Evolutionary conservation across 1,140 invertebrate species (phyloP), one percentile per base, ranked within the genome.

Genomic region (Gonioctena quinquepunctata): DNA sequence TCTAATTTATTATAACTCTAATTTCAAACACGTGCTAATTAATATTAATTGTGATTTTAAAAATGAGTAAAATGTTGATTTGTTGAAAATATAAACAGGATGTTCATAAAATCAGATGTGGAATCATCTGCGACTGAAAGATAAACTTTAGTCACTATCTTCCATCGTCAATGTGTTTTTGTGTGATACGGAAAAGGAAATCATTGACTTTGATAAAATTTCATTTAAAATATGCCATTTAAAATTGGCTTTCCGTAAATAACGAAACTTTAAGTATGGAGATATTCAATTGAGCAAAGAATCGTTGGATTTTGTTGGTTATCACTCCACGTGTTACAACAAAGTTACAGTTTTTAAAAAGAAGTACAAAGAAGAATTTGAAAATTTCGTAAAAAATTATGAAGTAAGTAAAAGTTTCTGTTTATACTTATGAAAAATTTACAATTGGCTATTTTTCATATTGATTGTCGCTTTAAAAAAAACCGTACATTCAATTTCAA

Each of bases 241-340:
- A 16, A 33, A 33, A 33, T 33, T 33, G 28, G 28, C 28, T 33
- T 33, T 33, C 28, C 28, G 28, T 33, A 7, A 33, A 33, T 7
- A 33, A 33, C 28, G 28, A 11, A 11, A n/a, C n/a, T 33, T 33
- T 33, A 33, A 33, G 28, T 33, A 33, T 33, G 28, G 28, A 33
- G 28, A 33, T 33, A 33, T 33, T 33, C 8, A 33, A 33, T 33
- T 33, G n/a, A 33, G 28, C 28, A 33, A 42, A 42, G 33, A 42
- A 33, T 33, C n/a, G n/a, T 33, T 33, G 8, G 28, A 11, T 33
- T 33, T 70, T 68, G 68, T 73, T 52, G 68, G 64, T 70, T 67
- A 73, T 56, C 68, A 73, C 28, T n/a, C n/a, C n/a, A n/a, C n/a
- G n/a, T n/a, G 27, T 42, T 62, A 62, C 13, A 62, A 62, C 22